A percentile compares a stretch with the other conserved stretches of the same genome.
Conservation (phyloP, 1,140 invertebrate genomes). For the Drosophila pseudoananassae region DNA sequence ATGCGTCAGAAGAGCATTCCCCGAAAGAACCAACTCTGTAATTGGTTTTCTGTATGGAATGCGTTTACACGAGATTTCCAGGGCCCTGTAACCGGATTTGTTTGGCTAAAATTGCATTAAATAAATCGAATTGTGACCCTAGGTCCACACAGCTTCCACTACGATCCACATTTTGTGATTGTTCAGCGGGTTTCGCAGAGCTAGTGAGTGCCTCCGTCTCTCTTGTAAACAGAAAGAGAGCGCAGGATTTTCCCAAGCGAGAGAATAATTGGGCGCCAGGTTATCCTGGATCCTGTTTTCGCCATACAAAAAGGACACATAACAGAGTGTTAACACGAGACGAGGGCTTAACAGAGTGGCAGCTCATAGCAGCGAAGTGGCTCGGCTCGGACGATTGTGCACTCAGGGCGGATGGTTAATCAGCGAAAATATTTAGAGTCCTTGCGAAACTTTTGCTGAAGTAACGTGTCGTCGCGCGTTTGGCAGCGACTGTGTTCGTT, state of each 20-base stretch:
- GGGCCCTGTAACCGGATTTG: background rate
- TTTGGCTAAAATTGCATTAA: background rate
- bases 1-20: slow-evolving; percentile 48
- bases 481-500: slow-evolving; percentile 48
- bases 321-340: background rate
- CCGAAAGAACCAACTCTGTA: background rate
- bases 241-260: background rate
- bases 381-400: background rate
- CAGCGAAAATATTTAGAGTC: slow-evolving; percentile 36
- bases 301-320: background rate
- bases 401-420: slow-evolving; percentile 3
- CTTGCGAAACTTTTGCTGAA: slow-evolving; percentile 79
- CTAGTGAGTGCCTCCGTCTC: background rate
- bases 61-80: background rate
- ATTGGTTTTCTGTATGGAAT: background rate
- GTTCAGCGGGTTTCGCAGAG: background rate
- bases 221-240: slow-evolving; percentile 4
- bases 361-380: background rate
- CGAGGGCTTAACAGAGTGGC: background rate
- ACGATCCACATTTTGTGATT: slow-evolving; percentile 1
- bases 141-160: slow-evolving; percentile 1
- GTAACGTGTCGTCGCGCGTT: slow-evolving; percentile 70
- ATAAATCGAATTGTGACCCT: background rate
- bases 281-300: background rate
- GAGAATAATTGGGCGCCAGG: background rate